Percentiles rank a stretch among this genome's conserved stretches.
Conservation (phyloP, 2,113 vertebrate genomes). For the Crotalus tigris region DNA sequence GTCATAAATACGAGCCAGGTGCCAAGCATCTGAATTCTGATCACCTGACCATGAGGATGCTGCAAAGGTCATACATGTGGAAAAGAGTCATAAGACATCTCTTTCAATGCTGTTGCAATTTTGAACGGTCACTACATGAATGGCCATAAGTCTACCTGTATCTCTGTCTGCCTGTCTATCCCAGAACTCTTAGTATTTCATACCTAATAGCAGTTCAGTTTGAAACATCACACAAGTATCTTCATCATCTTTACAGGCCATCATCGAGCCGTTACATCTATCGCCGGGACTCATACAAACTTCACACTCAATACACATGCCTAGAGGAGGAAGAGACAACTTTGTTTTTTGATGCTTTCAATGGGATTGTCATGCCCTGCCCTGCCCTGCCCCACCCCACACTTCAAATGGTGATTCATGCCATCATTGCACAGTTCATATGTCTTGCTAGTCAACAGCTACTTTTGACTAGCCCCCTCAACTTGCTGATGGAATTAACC, state of each 20-base stretch:
- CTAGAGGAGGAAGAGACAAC: not conserved
- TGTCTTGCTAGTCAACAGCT: not conserved
- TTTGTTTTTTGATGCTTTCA: not conserved
- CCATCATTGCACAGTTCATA: too few relatives aligned
- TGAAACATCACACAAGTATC: not conserved
- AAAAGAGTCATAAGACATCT: too few relatives aligned
- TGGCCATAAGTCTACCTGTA: not conserved
- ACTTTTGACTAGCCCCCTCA: not conserved
- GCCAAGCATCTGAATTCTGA: too few relatives aligned
- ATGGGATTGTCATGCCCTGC: too few relatives aligned
- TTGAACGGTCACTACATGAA: too few relatives aligned
- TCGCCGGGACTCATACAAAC: rapidly evolving
- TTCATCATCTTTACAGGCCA: not conserved
- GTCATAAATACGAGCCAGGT: rapidly evolving
- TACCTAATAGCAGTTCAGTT: not conserved
- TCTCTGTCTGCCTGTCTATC: not conserved
- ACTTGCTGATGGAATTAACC: too few relatives aligned
- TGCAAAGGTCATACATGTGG: too few relatives aligned
- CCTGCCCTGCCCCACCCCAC: not conserved
- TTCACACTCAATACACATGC: not conserved
- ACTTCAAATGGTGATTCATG: not conserved
- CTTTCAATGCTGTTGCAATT: too few relatives aligned
- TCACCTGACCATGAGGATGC: too few relatives aligned
- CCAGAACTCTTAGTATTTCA: not conserved
- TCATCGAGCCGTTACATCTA: rapidly evolving